These are phyloP conservation scores for Caiman crocodilus DNA, from an alignment of 2,797 vertebrate genomes.

Conservation along the genomic window DNA sequence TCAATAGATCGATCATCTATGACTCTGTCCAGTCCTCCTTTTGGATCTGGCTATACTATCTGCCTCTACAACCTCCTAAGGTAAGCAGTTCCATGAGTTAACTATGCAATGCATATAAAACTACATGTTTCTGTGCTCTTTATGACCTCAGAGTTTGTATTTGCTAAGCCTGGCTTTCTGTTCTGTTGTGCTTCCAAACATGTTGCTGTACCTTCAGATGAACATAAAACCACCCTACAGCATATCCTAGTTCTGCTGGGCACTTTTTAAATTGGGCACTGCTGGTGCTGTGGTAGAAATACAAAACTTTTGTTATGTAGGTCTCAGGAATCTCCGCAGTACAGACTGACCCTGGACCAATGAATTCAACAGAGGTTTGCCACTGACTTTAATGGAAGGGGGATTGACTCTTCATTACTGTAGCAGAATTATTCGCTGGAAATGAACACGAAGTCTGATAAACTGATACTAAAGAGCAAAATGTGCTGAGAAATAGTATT, in stretches of 20 bases:
- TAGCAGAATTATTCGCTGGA: background rate
- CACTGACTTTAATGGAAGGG: background rate
- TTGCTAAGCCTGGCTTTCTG: background rate
- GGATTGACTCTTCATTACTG: background rate
- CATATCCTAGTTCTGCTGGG: background rate
- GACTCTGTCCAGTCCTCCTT: too few species aligned
- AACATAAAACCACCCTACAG: background rate
- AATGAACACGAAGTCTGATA: background rate
- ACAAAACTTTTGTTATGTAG: background rate
- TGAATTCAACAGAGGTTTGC: background rate
- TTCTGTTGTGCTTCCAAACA: background rate
- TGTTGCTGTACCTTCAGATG: background rate
- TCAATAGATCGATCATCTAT: too few species aligned
- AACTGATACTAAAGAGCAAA: background rate
- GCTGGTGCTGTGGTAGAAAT: background rate
- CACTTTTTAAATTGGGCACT: background rate
- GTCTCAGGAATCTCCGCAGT: constrained; percentile 16
- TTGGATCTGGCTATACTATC: too few species aligned
- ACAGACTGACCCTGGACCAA: background rate
- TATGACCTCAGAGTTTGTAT: background rate
- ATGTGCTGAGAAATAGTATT: background rate
- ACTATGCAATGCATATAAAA: too few species aligned
- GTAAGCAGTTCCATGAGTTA: too few species aligned
- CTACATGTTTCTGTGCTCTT: background rate
- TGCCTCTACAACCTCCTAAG: too few species aligned